These are phyloP conservation scores for Hypselothyrea guttata DNA, from an alignment of 2,888 invertebrate species.

Conservation along the genomic window DNA sequence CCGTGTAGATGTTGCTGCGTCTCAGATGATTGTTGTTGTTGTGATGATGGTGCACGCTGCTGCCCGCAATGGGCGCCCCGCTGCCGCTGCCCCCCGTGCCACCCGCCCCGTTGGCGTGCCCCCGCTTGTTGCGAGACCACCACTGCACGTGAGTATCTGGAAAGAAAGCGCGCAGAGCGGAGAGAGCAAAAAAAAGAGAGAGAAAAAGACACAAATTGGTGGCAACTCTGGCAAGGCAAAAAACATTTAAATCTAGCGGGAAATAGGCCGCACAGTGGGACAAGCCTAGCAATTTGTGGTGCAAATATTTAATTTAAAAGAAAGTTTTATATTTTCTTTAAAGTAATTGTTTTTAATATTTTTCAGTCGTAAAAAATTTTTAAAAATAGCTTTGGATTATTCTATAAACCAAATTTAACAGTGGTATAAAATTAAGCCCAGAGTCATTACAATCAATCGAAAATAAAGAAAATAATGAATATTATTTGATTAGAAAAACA, in stretches of 20 bases:
- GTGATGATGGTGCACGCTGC: slow-evolving; percentile 42
- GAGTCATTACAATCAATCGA: too few relatives aligned
- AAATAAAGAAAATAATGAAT: too few relatives aligned
- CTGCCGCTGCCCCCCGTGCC: slow-evolving; percentile 41
- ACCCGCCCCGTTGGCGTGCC: slow-evolving; percentile 47
- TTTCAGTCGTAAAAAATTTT: too few relatives aligned
- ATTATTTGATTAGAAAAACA: too few relatives aligned
- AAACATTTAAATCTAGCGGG: not conserved
- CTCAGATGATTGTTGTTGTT: slow-evolving; percentile 81
- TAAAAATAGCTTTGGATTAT: too few relatives aligned
- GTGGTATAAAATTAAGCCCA: too few relatives aligned
- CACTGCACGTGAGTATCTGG: slow-evolving; percentile 82
- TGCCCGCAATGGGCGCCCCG: slow-evolving; percentile 37
- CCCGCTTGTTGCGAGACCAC: slow-evolving; percentile 82
- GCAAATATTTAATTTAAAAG: too few relatives aligned
- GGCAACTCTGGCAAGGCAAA: slow-evolving; percentile 2
- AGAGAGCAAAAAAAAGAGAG: not conserved
- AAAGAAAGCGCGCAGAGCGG: slow-evolving; percentile 26
- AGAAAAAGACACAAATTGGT: slow-evolving; percentile 4
- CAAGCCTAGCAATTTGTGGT: not conserved
- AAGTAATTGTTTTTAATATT: too few relatives aligned
- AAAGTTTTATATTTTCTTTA: too few relatives aligned
- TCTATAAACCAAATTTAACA: too few relatives aligned
- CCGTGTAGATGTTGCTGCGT: slow-evolving; percentile 82
- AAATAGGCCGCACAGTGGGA: not conserved